Base-by-base conservation (phyloP, 2,113 vertebrate genomes). In the Marmota flaviventris region DNA sequence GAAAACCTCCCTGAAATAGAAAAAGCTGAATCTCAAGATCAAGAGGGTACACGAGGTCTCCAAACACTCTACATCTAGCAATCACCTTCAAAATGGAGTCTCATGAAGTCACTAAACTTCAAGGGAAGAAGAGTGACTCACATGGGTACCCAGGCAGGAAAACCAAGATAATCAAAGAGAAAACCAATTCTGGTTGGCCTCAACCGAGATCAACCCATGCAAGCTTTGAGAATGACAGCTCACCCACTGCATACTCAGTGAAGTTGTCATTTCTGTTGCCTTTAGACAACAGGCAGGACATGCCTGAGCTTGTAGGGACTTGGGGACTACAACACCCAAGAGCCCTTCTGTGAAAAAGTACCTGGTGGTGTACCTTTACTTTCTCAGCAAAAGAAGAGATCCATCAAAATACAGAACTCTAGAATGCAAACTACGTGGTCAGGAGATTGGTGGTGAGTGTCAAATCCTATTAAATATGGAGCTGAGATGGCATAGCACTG, bases 1-100 rank as follows among this genome's bases (percentile, higher is more conserved):
- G 72, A 95, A 97, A 97, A 94, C 24, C 81, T 72, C 37, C 27
- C 63, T 12, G 39, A 95, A 93, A 61, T 37, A 69, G 25, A 78
- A 56, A 96, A 85, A 81, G 75, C 27, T 82, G 51, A 93, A 72
- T 63, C 32, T 73, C 79, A 76, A 86, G 29, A 92, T 87, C 70
- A 58, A 97, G 93, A 93, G 65, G 34, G 32, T 39, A 84, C 39
- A 70, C 0, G 32, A 79, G 14, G 10, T 42, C 78, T 77, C 94
- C 3, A 51, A 56, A 86, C 76, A 42, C 85, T 51, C 69, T 75
- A 63, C 42, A 72, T 8, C 32, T 2, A 96, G 65, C 56, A 79
- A 58, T 82, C 56, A 83, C 77, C 45, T 92, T 39, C 29, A 39
- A 85, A 81, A 70, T 8, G 42, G 8, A 45, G 3, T 53, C 87